Percentiles rank a stretch among this genome's conserved stretches.
These are phyloP conservation scores for Crax fasciolata DNA, from an alignment of 2,797 vertebrate genomes.

Conservation along the genomic window DNA sequence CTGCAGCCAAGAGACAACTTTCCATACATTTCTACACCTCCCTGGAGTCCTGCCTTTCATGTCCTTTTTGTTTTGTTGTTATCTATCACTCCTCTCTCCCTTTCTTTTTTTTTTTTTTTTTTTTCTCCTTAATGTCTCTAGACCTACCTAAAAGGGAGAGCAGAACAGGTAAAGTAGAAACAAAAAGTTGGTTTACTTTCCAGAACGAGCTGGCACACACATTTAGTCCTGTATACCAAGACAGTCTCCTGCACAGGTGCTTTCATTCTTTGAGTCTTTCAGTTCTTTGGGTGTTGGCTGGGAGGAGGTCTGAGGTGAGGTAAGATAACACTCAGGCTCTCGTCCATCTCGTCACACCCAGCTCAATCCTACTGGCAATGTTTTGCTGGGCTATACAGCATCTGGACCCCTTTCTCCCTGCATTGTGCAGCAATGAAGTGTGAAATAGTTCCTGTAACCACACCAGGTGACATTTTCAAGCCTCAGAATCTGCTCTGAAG, in stretches of 20 bases:
- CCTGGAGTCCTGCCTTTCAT: neutral
- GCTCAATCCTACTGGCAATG: neutral
- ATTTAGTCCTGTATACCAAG: neutral
- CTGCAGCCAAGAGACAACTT: neutral
- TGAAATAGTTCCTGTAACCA: neutral
- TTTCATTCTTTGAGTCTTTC: neutral
- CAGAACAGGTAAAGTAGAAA: too few relatives aligned
- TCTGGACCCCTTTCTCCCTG: neutral
- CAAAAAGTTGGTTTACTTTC: neutral
- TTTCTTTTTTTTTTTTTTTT: neutral
- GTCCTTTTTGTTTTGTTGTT: rapidly evolving
- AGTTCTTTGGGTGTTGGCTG: neutral
- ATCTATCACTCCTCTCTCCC: rapidly evolving
- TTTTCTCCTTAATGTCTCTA: neutral
- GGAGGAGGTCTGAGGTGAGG: neutral
- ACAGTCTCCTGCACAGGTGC: neutral
- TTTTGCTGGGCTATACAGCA: neutral
- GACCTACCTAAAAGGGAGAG: neutral
- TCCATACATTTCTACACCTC: neutral
- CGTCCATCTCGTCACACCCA: neutral
- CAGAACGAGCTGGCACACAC: neutral
- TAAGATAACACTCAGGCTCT: neutral
- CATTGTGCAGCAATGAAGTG: neutral
- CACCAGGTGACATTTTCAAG: neutral
- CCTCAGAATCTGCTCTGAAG: neutral